These are phyloP conservation scores for Heliopora coerulea DNA, from an alignment of 92 coral and sea anemone species.

Conservation along the genomic window DNA sequence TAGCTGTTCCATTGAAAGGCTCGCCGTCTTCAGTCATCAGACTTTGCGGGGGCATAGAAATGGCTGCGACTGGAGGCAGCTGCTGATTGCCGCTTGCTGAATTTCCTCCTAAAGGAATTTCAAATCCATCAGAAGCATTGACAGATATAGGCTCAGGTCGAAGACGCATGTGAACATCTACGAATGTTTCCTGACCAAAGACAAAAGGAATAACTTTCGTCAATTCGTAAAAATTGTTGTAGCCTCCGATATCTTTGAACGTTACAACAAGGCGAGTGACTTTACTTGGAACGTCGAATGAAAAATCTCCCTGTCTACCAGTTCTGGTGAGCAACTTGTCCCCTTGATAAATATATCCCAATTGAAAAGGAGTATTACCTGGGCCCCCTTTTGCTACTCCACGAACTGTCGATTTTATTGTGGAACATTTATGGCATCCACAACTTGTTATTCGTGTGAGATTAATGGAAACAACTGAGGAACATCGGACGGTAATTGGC, in stretches of 20 bases:
- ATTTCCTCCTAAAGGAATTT: conserved; percentile 29
- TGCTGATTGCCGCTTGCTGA: conserved; percentile 22
- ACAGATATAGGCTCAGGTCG: conserved; percentile 34
- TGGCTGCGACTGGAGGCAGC: conserved; percentile 43
- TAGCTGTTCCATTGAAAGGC: conserved; percentile 50
- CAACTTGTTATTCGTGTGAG: conserved; percentile 26
- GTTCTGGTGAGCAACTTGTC: conserved; percentile 28
- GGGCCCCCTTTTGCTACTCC: conserved; percentile 50
- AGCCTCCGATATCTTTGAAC: conserved; percentile 26
- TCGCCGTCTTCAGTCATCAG: conserved; percentile 50
- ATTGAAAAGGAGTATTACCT: conserved; percentile 34
- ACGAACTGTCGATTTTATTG: neutral
- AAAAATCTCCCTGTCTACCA: conserved; percentile 36
- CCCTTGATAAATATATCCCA: conserved; percentile 24
- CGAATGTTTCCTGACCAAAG: conserved; percentile 35
- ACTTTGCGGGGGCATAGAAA: conserved; percentile 55
- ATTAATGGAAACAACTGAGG: conserved; percentile 2
- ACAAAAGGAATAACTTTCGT: conserved; percentile 40
- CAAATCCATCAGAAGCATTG: conserved; percentile 26
- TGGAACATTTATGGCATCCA: conserved; percentile 40
- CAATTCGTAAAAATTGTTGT: conserved; percentile 31
- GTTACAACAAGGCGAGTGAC: conserved; percentile 43
- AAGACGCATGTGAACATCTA: conserved; percentile 36
- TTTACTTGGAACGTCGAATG: conserved; percentile 15
- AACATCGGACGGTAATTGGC: conserved; percentile 24